Evolutionary conservation across 30 jellyfish, hydroid and myxozoan genomes (phyloP).

Genomic region (Aurelia sp.): DNA sequence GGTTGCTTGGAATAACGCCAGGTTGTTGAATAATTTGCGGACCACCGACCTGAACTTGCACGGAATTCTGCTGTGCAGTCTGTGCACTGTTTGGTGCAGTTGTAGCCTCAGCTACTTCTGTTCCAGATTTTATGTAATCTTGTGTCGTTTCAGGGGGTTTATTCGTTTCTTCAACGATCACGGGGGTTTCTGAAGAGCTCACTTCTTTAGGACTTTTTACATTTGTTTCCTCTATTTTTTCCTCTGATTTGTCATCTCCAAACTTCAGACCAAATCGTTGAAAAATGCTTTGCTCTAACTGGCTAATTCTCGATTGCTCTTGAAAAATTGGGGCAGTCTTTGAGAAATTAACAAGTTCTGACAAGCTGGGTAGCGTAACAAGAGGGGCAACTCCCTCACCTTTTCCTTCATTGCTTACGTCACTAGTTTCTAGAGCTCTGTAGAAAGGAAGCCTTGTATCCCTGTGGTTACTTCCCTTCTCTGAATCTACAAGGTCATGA

Average conservation of each 20-base stretch:
- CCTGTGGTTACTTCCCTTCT: conserved; percentile 25
- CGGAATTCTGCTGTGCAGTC: neutral
- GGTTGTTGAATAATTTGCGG: conserved; percentile 1
- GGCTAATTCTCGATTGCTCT: conserved; percentile 10
- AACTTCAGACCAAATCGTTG: conserved; percentile 27
- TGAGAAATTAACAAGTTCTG: conserved; percentile 47
- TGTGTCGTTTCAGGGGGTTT: neutral
- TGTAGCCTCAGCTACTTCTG: neutral
- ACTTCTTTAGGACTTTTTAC: neutral
- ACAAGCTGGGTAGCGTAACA: conserved; percentile 56
- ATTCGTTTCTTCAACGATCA: neutral
- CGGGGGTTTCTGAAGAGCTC: neutral
- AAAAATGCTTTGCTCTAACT: conserved; percentile 12
- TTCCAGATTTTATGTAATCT: neutral
- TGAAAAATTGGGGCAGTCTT: conserved; percentile 24
- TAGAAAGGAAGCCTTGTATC: neutral
- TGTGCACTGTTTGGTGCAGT: neutral
- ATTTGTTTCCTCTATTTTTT: neutral
- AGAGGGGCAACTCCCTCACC: neutral
- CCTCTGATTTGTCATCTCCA: neutral
- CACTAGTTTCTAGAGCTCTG: conserved; percentile 22
- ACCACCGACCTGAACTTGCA: conserved; percentile 15
- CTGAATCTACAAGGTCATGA: neutral
- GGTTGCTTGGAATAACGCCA: conserved; percentile 19
- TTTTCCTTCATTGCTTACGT: neutral